Base-by-base conservation (phyloP, 2,113 vertebrate genomes). In the Balaenoptera acutorostrata region DNA sequence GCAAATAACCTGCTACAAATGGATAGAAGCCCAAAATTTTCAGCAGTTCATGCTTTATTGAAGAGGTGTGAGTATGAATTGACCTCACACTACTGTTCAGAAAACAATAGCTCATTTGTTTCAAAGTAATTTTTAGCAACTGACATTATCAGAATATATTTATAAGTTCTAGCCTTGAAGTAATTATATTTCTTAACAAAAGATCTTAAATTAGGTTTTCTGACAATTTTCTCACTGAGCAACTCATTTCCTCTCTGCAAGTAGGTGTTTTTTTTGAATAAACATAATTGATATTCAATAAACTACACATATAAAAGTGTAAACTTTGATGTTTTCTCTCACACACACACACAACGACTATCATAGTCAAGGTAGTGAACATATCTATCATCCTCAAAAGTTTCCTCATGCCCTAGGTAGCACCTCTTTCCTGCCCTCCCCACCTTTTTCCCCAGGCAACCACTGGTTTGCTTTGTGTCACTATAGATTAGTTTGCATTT, bases 21-120 rank as follows among this genome's bases (percentile, higher is more conserved):
- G 39, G 27, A 78, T 66, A 75, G 57, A 93, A 92, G 39, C 81
- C 85, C 66, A 91, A 81, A 94, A 57, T 95, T 95, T 92, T 85
- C 66, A 94, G 71, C 31, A 90, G 25, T 36, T 21, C 15, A 3
- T 92, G 31, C 27, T 74, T 66, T 95, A 52, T 64, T 83, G 68
- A 96, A 93, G 68, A 87, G 44, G 11, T 59, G 2, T 88, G 72
- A 36, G 64, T 82, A 39, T 94, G 71, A 80, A 49, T 74, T 96
- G 61, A 33, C 44, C 31, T 68, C 27, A 71, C 52, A 63, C 49
- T 84, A 18, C 57, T 88, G 23, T 83, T 96, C 80, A 88, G 74
- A 74, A 94, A 95, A 96, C 36, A 87, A 55, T 55, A 80, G 66
- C 52, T 96, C 69, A 94, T 90, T 97, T 95, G 91, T 94, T 88